Conservation (phyloP, 1,140 invertebrate genomes). For the Neodiprion pinetum region DNA sequence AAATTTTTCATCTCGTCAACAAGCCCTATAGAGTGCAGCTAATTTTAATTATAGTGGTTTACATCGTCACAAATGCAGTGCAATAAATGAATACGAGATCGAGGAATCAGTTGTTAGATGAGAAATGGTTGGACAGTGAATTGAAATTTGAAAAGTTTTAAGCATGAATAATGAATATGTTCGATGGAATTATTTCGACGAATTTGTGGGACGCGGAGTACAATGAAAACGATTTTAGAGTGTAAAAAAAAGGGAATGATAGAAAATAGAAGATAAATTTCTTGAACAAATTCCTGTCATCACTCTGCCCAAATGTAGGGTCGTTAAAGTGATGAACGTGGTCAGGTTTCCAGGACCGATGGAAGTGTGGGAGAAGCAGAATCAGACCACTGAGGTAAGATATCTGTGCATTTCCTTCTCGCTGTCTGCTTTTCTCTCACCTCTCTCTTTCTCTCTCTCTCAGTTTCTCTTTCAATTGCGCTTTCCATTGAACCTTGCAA, state of each 20-base stretch:
- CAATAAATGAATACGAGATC: no score
- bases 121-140: no score
- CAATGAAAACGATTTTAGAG: neutral
- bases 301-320: slow-evolving; percentile 26
- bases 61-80: no score
- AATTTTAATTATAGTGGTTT: no score
- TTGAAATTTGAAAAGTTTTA: no score
- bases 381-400: slow-evolving; percentile 32
- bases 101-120: no score
- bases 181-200: no score
- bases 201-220: neutral
- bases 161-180: no score
- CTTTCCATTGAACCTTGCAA: no score
- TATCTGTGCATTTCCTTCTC: neutral
- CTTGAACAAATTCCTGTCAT: slow-evolving; percentile 35
- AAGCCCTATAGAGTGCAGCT: no score
- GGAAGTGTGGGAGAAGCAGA: slow-evolving; percentile 23
- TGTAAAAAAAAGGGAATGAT: neutral
- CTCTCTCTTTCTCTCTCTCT: slow-evolving; percentile 23
- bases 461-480: no score
- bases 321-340: slow-evolving; percentile 20
- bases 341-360: neutral
- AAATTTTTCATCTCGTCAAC: no score
- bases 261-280: slow-evolving; percentile 12
- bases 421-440: slow-evolving; percentile 6